Evolutionary conservation across 2,888 invertebrate genomes (phyloP).

Genomic region (Miltochrista miniata): DNA sequence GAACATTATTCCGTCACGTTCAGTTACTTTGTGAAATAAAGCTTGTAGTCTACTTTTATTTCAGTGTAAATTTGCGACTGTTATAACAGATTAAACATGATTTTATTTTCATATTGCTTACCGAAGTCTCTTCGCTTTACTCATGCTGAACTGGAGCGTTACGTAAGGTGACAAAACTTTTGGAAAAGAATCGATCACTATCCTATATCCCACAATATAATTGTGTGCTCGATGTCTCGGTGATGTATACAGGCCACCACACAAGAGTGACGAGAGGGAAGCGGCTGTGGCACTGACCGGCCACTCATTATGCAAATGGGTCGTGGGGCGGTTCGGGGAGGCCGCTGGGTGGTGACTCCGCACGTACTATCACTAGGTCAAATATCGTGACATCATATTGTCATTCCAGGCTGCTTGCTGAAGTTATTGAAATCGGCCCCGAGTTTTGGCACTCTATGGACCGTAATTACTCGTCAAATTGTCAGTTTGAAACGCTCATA

Average conservation of each 20-base stretch:
- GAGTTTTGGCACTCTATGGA: not conserved
- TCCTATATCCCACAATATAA: not conserved
- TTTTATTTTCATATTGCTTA: no score
- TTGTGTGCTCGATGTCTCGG: not conserved
- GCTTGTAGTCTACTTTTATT: no score
- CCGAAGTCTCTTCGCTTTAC: no score
- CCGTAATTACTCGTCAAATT: not conserved
- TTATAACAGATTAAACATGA: not conserved
- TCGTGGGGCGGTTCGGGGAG: conserved; percentile 27
- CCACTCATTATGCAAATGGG: conserved; percentile 71
- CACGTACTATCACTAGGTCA: conserved; percentile 12
- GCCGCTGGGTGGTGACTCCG: conserved; percentile 19
- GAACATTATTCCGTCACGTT: not conserved
- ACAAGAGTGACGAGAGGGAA: conserved; percentile 22
- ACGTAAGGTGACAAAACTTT: no score
- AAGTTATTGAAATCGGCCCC: not conserved
- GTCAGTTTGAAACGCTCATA: conserved; percentile 1
- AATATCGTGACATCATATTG: conserved; percentile 16
- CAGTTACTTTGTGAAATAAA: no score
- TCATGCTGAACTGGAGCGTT: no score
- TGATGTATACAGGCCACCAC: conserved; percentile 24
- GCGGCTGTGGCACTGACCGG: conserved; percentile 29
- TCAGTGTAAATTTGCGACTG: not conserved
- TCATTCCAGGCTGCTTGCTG: conserved; percentile 8
- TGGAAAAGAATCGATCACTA: not conserved